Evolutionary conservation across 2,888 invertebrate genomes (phyloP).

Genomic region (Electrophaes corylata): DNA sequence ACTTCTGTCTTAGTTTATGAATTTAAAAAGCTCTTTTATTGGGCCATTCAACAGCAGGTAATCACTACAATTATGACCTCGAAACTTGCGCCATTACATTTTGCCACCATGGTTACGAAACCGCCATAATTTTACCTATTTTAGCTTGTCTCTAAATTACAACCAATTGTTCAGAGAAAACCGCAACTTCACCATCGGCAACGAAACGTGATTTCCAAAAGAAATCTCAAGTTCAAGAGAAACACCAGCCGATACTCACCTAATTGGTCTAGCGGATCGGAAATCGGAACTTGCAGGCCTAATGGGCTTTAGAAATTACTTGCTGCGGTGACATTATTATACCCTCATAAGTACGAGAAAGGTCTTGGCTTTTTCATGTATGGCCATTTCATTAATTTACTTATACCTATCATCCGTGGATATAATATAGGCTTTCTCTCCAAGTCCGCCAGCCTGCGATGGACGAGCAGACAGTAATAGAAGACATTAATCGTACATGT

Average conservation of each 20-base stretch:
- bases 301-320: no score
- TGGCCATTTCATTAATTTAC: no score
- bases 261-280: neutral
- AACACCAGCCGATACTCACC: conserved; percentile 14
- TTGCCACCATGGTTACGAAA: conserved; percentile 44
- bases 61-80: conserved; percentile 46
- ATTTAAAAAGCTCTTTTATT: neutral
- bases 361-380: no score
- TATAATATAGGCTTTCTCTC: no score
- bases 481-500: conserved; percentile 16
- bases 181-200: conserved; percentile 43
- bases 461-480: neutral
- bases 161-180: conserved; percentile 42
- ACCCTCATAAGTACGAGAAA: no score
- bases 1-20: neutral
- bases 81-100: conserved; percentile 45
- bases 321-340: no score
- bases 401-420: no score
- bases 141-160: conserved; percentile 45
- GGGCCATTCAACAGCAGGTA: neutral
- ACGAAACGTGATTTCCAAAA: conserved; percentile 49
- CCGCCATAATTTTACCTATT: conserved; percentile 39
- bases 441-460: neutral
- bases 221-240: conserved; percentile 61
- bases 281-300: neutral